phyloP scores from a whole-genome alignment of 2,797 vertebrate species.

The Mormyrus proboscirostris region DNA sequence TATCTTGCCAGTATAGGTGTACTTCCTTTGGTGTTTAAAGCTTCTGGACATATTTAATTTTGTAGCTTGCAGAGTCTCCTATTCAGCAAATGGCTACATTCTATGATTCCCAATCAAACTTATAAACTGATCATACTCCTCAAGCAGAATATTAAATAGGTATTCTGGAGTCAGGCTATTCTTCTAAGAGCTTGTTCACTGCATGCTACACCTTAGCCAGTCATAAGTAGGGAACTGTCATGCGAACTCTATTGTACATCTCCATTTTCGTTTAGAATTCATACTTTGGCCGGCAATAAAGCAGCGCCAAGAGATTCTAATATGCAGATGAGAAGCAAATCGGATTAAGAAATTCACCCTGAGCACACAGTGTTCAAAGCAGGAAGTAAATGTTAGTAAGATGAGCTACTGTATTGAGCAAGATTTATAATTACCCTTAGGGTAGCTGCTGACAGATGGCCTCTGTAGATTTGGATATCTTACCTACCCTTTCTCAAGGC shows the following conservation, averaged over 20 bases:
- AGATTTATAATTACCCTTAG: background rate
- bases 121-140: background rate
- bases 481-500: background rate
- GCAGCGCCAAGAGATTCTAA: background rate
- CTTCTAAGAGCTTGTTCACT: background rate
- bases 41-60: slow-evolving; percentile 52
- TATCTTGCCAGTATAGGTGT: slow-evolving; percentile 46
- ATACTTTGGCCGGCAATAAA: background rate
- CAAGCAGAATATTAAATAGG: background rate
- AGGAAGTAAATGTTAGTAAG: background rate
- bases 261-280: background rate
- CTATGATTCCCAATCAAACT: background rate
- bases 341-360: background rate
- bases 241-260: background rate
- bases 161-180: background rate
- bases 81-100: background rate
- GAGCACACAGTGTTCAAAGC: slow-evolving; percentile 2
- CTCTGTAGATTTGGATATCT: background rate
- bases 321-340: slow-evolving; percentile 1
- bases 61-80: slow-evolving; percentile 30
- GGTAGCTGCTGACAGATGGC: background rate
- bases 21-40: slow-evolving; percentile 37
- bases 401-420: background rate
- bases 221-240: background rate
- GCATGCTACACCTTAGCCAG: background rate